phyloP scores from a whole-genome alignment of 23 tunicate species.

The Botrylloides violaceus region DNA sequence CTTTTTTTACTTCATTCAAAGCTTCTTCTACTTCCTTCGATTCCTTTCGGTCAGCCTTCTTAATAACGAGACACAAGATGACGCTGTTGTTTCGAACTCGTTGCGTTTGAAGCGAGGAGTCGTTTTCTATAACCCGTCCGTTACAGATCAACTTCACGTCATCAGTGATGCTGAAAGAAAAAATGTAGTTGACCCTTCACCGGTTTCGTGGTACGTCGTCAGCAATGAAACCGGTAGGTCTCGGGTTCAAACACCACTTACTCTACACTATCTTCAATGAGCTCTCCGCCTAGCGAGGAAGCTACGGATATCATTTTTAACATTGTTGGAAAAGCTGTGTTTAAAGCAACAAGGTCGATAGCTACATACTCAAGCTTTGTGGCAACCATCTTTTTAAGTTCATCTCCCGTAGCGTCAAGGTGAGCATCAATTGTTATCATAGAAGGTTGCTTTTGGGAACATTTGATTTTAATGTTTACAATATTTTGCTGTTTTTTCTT shows the following conservation, averaged over 20 bases:
- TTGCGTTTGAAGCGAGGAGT: slow-evolving; percentile 28
- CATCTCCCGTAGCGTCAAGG: slow-evolving; percentile 34
- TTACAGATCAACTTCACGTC: slow-evolving; percentile 36
- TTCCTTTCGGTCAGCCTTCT: slow-evolving; percentile 14
- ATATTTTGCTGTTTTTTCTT: slow-evolving; percentile 50
- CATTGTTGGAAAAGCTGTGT: no score
- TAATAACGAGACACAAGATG: slow-evolving; percentile 49
- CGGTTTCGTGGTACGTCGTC: neutral
- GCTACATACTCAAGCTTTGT: slow-evolving; percentile 14
- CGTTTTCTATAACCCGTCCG: slow-evolving; percentile 38
- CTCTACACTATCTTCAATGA: no score
- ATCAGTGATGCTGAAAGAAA: slow-evolving; percentile 1
- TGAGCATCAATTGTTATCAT: slow-evolving; percentile 44
- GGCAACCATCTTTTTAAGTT: slow-evolving; percentile 11
- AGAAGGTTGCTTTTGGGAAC: slow-evolving; percentile 29
- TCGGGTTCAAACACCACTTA: no score
- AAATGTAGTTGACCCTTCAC: neutral
- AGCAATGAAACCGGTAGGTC: no score
- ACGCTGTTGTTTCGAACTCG: slow-evolving; percentile 52
- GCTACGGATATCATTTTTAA: no score
- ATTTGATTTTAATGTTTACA: slow-evolving; percentile 49
- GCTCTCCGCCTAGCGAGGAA: no score
- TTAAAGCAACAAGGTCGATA: no score
- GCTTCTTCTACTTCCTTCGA: slow-evolving; percentile 36
- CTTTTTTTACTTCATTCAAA: slow-evolving; percentile 40